A percentile compares a stretch with the other conserved stretches of the same genome.
phyloP scores from a whole-genome alignment of 2,797 vertebrate species.

The Scolopax rusticola region DNA sequence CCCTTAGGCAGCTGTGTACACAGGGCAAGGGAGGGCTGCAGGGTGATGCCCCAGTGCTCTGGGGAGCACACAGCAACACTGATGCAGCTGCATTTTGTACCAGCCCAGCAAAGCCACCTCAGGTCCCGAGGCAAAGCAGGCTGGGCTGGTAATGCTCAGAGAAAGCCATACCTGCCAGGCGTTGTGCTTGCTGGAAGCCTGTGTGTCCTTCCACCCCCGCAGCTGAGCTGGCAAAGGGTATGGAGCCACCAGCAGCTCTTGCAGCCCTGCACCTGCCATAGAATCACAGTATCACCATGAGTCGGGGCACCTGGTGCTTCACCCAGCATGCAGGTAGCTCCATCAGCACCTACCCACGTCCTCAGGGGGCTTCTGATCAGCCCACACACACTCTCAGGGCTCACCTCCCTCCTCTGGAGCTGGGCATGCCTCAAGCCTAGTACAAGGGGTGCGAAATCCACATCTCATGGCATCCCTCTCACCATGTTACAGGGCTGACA shows the following conservation, averaged over 20 bases:
- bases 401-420: background rate
- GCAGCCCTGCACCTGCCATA: background rate
- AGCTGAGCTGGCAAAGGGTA: background rate
- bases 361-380: background rate
- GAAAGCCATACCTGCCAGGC: background rate
- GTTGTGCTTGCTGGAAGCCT: background rate
- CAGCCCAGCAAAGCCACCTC: background rate
- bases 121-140: background rate
- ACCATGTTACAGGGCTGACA: background rate
- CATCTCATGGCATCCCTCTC: background rate
- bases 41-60: background rate
- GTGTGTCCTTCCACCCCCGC: background rate
- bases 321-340: background rate
- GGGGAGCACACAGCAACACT: background rate
- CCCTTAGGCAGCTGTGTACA: background rate
- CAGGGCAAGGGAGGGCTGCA: background rate
- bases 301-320: background rate
- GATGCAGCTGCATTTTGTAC: background rate
- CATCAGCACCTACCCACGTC: background rate
- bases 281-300: background rate
- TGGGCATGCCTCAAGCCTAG: background rate
- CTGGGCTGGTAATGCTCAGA: background rate
- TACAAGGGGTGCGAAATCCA: background rate
- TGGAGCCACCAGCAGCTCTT: rapidly evolving
- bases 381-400: background rate